These are phyloP conservation scores for Limnephilus lunatus DNA, from an alignment of 2,888 invertebrate species.

Conservation along the genomic window DNA sequence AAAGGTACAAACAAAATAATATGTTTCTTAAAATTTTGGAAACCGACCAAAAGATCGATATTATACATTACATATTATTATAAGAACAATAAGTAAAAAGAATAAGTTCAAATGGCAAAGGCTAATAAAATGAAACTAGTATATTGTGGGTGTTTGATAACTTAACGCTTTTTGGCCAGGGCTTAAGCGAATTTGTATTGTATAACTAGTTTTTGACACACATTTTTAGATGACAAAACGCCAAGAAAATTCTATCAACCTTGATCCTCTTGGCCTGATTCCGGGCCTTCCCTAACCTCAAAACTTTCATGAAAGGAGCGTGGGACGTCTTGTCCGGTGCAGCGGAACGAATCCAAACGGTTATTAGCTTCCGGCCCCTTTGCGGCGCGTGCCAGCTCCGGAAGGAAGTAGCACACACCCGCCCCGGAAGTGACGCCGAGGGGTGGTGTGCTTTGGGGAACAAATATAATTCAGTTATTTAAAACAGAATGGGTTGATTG, in stretches of 20 bases:
- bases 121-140: neutral
- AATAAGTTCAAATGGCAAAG: neutral
- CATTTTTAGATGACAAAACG: neutral
- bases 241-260: neutral
- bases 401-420: constrained; percentile 30
- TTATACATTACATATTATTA: neutral
- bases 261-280: neutral
- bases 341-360: constrained; percentile 33
- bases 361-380: constrained; percentile 23
- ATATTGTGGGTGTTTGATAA: neutral
- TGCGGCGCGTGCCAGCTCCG: constrained; percentile 27
- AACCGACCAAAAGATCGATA: neutral
- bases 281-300: constrained; percentile 14
- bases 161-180: no score
- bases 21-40: neutral
- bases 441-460: constrained; percentile 4
- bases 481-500: neutral
- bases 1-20: no score
- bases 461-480: constrained; percentile 6
- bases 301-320: neutral
- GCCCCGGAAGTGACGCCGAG: constrained; percentile 39
- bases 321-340: neutral
- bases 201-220: neutral
- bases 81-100: neutral
- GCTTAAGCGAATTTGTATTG: neutral